Evolutionary conservation across 2,797 vertebrate species (phyloP).

Genomic region (Euphonia xanthogaster): DNA sequence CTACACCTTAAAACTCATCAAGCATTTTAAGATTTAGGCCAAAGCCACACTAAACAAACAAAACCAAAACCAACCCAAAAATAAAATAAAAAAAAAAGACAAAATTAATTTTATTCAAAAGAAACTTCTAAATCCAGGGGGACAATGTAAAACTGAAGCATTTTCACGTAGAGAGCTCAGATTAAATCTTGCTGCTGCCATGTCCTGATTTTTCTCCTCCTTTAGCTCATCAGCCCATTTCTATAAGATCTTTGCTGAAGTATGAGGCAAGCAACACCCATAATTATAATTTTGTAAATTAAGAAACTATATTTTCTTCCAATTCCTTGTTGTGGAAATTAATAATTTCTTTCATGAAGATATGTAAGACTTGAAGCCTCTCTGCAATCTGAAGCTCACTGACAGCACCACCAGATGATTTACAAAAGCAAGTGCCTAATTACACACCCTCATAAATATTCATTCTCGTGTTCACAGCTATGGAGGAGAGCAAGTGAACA

Average conservation of each 20-base stretch:
- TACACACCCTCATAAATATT: slow-evolving; percentile 73
- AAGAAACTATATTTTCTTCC: background rate
- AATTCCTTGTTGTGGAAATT: background rate
- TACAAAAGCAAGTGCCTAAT: slow-evolving; percentile 73
- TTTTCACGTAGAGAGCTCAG: background rate
- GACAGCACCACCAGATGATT: slow-evolving; percentile 62
- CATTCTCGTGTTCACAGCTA: slow-evolving; percentile 67
- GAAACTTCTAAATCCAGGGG: background rate
- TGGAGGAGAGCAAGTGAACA: slow-evolving; percentile 68
- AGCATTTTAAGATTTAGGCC: slow-evolving; percentile 9
- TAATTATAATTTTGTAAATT: slow-evolving; percentile 18
- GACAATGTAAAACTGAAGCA: background rate
- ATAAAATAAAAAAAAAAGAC: background rate
- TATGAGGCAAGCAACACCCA: slow-evolving; percentile 15
- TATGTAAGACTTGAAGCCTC: slow-evolving; percentile 35
- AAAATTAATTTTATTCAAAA: background rate
- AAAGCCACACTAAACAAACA: background rate
- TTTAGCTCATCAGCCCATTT: background rate
- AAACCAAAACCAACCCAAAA: background rate
- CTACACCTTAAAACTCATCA: slow-evolving; percentile 12
- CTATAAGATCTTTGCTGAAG: background rate
- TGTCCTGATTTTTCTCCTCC: background rate
- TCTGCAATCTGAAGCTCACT: slow-evolving; percentile 26
- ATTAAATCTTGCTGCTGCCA: background rate
- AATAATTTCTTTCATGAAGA: background rate